Conservation (phyloP, 2,888 invertebrate species). For the Ametastegia equiseti region DNA sequence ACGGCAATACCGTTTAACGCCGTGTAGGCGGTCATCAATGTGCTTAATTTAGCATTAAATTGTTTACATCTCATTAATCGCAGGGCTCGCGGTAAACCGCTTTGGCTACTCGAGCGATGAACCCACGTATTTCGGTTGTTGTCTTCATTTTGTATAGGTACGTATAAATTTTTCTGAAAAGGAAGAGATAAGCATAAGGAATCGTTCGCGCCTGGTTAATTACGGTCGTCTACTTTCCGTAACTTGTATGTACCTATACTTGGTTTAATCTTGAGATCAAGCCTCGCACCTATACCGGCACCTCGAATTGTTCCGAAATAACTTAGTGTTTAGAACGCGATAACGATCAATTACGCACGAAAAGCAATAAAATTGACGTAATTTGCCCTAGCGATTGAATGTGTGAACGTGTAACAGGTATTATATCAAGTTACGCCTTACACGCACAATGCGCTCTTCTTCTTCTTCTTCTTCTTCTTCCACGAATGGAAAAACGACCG, state of each 20-base stretch:
- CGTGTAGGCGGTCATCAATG: slow-evolving; percentile 65
- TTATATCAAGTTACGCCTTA: slow-evolving; percentile 35
- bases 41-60: slow-evolving; percentile 75
- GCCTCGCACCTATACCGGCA: slow-evolving; percentile 8
- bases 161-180: slow-evolving; percentile 4
- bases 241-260: slow-evolving; percentile 17
- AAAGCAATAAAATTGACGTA: slow-evolving; percentile 41
- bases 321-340: slow-evolving; percentile 24
- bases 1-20: slow-evolving; percentile 39
- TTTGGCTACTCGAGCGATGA: slow-evolving; percentile 16
- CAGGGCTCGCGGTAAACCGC: slow-evolving; percentile 52
- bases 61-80: slow-evolving; percentile 76
- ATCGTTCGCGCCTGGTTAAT: neutral
- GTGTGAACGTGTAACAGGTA: slow-evolving; percentile 38
- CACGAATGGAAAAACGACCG: slow-evolving; percentile 19
- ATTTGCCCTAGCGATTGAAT: slow-evolving; percentile 18
- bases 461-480: too few species aligned
- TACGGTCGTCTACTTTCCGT: neutral
- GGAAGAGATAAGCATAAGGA: slow-evolving; percentile 15
- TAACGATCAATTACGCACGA: slow-evolving; percentile 42
- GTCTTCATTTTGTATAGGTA: slow-evolving; percentile 3
- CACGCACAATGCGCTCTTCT: slow-evolving; percentile 37
- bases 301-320: slow-evolving; percentile 27
- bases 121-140: slow-evolving; percentile 10
- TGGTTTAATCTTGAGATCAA: slow-evolving; percentile 2